Base-by-base conservation (phyloP, 2,113 vertebrate species). In the Poeciliopsis turrubarensis region DNA sequence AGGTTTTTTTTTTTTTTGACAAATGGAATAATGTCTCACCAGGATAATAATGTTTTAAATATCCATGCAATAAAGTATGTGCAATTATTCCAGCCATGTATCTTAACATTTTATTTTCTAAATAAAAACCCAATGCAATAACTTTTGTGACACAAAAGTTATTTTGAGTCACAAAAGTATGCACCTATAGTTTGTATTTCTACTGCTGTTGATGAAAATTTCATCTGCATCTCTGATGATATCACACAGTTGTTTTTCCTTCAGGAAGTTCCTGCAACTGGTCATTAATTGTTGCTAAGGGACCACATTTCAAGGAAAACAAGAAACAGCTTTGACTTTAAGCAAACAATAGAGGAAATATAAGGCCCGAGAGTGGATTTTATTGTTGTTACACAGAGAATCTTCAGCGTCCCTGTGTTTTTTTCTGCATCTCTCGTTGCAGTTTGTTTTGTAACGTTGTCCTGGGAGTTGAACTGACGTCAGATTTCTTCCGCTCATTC, bases 211-310 rank as follows among this genome's bases (percentile, higher is more conserved):
- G 78, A 84, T 79, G 76, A 80, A 80, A 78, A 89, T 92, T 90
- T 90, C 83, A 89, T 85, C 80, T 84, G 79, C 78, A 81, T 29
- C 79, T 3, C 80, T 86, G 22, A 57, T 57, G 80, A 90, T 85
- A 81, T 90, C 83, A 85, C 84, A 78, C 79, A 65, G 77, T 83
- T 89, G 87, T 91, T 91, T 91, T 86, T 88, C 87, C 87, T 88
- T 86, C 88, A 93, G 89, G 91, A 94, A 91, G 85, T 92, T 90
- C 89, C 91, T 90, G 82, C 75, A 25, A 73, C 85, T 68, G 75
- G 39, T 88, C 87, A 84, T 89, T 85, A 90, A 88, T 72, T 86
- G 87, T 86, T 90, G 88, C 88, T 85, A 64, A 81, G 86, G 83
- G 79, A 83, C 78, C 71, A 27, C 78, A 80, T 11, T 81, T 60